phyloP scores from a whole-genome alignment of 1,140 invertebrate genomes.

The Meloidogyne chitwoodi region DNA sequence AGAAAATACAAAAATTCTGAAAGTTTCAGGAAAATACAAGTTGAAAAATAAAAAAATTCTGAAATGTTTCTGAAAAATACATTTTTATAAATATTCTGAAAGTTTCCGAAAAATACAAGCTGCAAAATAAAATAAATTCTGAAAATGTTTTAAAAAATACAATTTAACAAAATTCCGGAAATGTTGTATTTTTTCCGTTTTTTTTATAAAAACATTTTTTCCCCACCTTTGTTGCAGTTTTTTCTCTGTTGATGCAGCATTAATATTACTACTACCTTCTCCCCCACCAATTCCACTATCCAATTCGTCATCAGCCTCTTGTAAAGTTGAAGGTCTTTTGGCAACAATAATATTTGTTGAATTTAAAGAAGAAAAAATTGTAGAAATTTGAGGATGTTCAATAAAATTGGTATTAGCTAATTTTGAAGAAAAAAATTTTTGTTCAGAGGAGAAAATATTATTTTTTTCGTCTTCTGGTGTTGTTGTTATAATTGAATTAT shows the following conservation, averaged over 20 bases:
- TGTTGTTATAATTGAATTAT: too few species aligned
- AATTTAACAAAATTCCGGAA: too few species aligned
- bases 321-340: constrained; percentile 3
- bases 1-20: neutral
- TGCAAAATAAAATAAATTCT: too few species aligned
- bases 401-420: neutral
- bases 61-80: too few species aligned
- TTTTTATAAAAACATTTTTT: neutral
- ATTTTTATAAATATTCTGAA: too few species aligned
- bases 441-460: too few species aligned
- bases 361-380: neutral
- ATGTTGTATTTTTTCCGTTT: too few species aligned
- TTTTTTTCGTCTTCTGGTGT: too few species aligned
- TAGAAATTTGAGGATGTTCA: neutral
- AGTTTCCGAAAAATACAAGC: too few species aligned
- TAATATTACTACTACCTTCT: neutral
- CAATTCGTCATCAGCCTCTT: constrained; percentile 45
- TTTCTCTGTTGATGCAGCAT: neutral
- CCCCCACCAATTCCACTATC: constrained; percentile 50
- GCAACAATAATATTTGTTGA: neutral
- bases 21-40: neutral
- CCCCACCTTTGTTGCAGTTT: neutral
- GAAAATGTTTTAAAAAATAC: too few species aligned
- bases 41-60: neutral
- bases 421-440: too few species aligned